These are phyloP conservation scores for Frieseomelitta varia DNA, from an alignment of 1,140 invertebrate species.

Conservation along the genomic window DNA sequence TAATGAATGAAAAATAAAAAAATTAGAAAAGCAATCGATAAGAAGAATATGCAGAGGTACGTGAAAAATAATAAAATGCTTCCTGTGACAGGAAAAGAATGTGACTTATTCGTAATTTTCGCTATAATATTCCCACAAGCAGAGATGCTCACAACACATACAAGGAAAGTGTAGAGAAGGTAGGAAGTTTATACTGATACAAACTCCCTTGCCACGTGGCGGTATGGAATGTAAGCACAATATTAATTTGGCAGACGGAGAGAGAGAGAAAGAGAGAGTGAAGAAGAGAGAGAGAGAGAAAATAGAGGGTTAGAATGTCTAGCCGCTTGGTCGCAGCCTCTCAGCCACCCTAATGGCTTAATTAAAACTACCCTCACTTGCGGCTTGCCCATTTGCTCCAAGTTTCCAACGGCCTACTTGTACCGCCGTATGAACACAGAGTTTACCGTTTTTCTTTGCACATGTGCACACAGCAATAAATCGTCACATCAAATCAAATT, in stretches of 20 bases:
- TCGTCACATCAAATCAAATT: background rate
- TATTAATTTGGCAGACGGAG: conserved; percentile 79
- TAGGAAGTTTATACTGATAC: conserved; percentile 52
- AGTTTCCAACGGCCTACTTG: conserved; percentile 49
- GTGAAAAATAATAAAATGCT: background rate
- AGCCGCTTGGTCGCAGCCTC: conserved; percentile 74
- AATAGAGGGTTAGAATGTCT: conserved; percentile 67
- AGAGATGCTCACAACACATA: background rate
- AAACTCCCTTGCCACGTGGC: conserved; percentile 43
- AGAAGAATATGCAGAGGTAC: background rate
- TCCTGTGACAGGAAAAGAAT: background rate
- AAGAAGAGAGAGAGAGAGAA: conserved; percentile 29
- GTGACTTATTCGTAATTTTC: conserved; percentile 27
- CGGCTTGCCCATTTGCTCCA: conserved; percentile 54
- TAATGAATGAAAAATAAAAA: too few relatives aligned
- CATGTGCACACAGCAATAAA: background rate
- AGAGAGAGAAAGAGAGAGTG: conserved; percentile 24
- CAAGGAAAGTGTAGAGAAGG: conserved; percentile 1
- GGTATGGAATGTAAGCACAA: conserved; percentile 69
- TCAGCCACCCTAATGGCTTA: conserved; percentile 81
- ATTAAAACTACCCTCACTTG: conserved; percentile 81
- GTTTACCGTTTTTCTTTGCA: conserved; percentile 36
- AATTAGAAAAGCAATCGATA: too few relatives aligned
- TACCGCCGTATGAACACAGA: conserved; percentile 11
- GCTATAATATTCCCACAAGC: conserved; percentile 14